Conservation (phyloP, 1,140 invertebrate genomes). For the Drosophila nigromelanica region DNA sequence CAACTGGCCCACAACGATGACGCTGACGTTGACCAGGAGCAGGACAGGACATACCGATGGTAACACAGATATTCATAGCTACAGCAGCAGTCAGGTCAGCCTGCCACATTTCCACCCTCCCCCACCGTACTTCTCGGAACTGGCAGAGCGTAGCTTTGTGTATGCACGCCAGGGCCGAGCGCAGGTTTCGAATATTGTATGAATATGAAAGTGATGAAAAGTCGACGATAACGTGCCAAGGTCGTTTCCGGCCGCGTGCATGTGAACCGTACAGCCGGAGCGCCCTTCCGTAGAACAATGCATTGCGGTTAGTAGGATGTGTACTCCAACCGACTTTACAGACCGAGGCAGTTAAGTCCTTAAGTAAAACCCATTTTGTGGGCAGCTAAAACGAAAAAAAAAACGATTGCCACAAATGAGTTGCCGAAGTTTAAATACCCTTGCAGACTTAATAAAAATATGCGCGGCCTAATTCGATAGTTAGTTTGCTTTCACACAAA, state of each 20-base stretch:
- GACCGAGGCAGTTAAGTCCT: conserved; percentile 39
- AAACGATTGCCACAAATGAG: no score
- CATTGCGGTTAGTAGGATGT: conserved; percentile 59
- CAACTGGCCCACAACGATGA: conserved; percentile 32
- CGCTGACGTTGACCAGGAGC: conserved; percentile 5
- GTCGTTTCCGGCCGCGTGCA: conserved; percentile 83
- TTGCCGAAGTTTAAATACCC: no score
- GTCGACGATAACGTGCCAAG: conserved; percentile 82
- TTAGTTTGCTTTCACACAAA: no score
- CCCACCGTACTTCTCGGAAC: neutral
- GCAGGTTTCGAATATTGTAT: conserved; percentile 69
- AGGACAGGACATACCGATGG: conserved; percentile 25
- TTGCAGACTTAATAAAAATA: no score
- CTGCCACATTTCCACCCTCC: no score
- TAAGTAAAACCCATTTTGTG: conserved; percentile 60
- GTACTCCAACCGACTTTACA: neutral
- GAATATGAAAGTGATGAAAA: conserved; percentile 82
- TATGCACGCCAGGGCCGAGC: neutral
- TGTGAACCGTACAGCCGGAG: conserved; percentile 56
- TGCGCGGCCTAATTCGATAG: no score
- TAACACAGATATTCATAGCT: conserved; percentile 31
- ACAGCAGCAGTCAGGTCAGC: neutral
- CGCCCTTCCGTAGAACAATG: conserved; percentile 55
- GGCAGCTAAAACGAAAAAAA: conserved; percentile 22
- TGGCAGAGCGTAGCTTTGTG: neutral